A percentile compares a stretch with the other conserved stretches of the same genome.
Conservation (phyloP, 2,888 invertebrate genomes). For the Criorhina ranunculi region DNA sequence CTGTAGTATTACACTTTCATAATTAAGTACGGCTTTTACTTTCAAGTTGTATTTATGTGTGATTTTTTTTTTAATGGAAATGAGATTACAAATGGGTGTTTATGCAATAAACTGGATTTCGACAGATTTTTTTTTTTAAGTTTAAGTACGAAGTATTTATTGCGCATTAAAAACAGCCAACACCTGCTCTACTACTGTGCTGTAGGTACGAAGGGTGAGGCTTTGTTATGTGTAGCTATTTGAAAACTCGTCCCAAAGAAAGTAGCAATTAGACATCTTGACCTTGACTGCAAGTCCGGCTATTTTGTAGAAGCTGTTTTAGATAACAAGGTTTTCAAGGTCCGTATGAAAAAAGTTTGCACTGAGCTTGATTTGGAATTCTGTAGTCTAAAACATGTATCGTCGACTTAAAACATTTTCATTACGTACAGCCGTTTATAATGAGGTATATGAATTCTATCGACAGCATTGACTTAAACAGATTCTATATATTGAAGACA, state of each 20-base stretch:
- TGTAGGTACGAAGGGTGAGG: neutral
- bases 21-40: conserved; percentile 59
- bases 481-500: no score
- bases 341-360: no score
- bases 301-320: no score
- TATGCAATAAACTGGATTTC: conserved; percentile 43
- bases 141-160: conserved; percentile 33
- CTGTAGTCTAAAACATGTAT: no score
- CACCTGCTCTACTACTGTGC: conserved; percentile 4
- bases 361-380: no score
- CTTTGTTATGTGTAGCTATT: neutral
- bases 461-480: no score
- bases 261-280: no score
- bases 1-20: conserved; percentile 44
- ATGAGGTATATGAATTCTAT: no score
- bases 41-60: conserved; percentile 44
- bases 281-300: neutral
- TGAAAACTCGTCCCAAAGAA: neutral
- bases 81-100: conserved; percentile 34
- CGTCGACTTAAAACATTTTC: no score
- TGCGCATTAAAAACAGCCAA: neutral
- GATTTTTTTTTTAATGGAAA: conserved; percentile 26
- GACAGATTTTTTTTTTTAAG: conserved; percentile 20
- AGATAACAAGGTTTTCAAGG: no score
- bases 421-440: no score